phyloP scores from a whole-genome alignment of 2,797 vertebrate species.

The Odontamblyopus rebecca region DNA sequence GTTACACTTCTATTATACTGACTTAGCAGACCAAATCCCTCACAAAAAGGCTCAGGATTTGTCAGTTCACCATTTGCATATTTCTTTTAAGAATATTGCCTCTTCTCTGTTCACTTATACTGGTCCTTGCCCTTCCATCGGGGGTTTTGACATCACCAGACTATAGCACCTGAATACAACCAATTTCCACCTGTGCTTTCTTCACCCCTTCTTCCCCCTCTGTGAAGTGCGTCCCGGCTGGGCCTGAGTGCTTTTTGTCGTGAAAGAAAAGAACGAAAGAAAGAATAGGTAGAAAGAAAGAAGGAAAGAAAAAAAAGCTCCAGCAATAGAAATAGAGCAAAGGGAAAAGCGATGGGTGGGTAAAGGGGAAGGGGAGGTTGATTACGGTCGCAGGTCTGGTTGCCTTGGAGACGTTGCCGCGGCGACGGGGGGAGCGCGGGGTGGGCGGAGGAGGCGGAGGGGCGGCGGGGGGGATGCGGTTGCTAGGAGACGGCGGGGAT shows the following conservation, averaged over 20 bases:
- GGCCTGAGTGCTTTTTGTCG: constrained; percentile 50
- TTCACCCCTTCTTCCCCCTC: constrained; percentile 19
- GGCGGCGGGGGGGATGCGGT: constrained; percentile 73
- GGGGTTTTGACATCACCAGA: constrained; percentile 5
- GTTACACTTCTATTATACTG: background rate
- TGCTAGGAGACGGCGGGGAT: constrained; percentile 78
- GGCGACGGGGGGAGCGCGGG: constrained; percentile 63
- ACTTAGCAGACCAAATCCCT: background rate
- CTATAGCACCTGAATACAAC: constrained; percentile 26
- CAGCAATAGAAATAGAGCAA: constrained; percentile 48
- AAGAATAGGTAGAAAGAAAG: constrained; percentile 43
- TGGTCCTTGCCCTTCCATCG: background rate
- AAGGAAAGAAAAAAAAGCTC: constrained; percentile 44
- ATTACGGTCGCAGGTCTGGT: constrained; percentile 83
- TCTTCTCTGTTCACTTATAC: background rate
- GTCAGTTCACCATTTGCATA: background rate
- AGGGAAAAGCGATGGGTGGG: constrained; percentile 48
- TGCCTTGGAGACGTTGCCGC: constrained; percentile 77
- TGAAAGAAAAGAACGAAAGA: constrained; percentile 48
- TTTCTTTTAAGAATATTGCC: background rate
- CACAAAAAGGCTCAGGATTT: background rate
- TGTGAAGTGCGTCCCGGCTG: constrained; percentile 47
- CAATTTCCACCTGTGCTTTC: constrained; percentile 64
- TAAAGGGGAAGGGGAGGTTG: constrained; percentile 65
- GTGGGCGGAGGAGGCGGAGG: constrained; percentile 38